phyloP scores from a whole-genome alignment of 2,113 vertebrate species.

The Lagopus muta region DNA sequence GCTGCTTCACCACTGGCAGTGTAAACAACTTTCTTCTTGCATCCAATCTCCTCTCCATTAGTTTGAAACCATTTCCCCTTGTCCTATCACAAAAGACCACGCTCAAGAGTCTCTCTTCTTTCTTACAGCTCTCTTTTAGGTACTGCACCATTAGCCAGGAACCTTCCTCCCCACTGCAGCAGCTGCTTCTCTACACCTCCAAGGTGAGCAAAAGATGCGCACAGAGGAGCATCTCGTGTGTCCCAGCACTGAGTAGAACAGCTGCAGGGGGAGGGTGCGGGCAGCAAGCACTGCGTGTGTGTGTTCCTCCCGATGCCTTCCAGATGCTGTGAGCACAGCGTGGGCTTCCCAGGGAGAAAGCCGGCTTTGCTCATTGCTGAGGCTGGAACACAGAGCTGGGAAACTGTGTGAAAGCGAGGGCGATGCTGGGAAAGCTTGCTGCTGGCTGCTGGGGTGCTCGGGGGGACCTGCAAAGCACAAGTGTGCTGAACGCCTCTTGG shows the following conservation, averaged over 20 bases:
- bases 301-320: slow-evolving; percentile 69
- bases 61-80: no score
- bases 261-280: neutral
- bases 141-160: neutral
- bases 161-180: neutral
- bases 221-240: neutral
- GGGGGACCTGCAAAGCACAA: neutral
- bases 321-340: slow-evolving; percentile 17
- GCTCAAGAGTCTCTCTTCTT: no score
- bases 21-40: no score
- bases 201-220: accelerated
- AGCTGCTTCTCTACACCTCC: neutral
- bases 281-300: neutral
- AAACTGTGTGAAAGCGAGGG: neutral
- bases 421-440: neutral
- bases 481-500: neutral
- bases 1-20: no score
- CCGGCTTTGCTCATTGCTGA: accelerated
- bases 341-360: neutral
- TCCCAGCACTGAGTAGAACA: neutral
- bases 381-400: neutral
- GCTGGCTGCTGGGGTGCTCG: neutral
- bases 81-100: no score
- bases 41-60: no score
- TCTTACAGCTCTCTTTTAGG: no score